Evolutionary conservation across 2,797 vertebrate species (phyloP), one percentile per base, ranked within the genome.

Genomic region (Tiaroga cobitis): DNA sequence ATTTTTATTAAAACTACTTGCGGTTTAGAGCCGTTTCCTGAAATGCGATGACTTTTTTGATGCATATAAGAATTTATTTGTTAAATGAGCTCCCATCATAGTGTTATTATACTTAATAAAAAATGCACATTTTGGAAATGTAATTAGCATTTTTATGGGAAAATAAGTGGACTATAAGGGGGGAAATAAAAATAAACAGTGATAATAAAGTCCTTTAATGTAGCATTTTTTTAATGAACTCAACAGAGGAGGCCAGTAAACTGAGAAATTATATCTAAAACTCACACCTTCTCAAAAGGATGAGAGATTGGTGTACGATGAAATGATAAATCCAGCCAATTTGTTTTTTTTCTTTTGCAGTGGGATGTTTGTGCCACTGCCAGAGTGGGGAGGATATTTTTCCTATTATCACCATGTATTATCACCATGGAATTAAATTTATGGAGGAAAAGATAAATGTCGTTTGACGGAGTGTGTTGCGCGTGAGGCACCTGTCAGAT

Each of bases 401-500:
- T 34, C 39, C 37, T n/a, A 56, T 79, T 72, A 76, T 85, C 83
- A 49, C 72, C 83, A 74, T 8, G 41, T 37, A 65, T 82, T 75
- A 83, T 65, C 70, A 32, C 34, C 59, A 34, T 82, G 29, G 74
- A 85, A 85, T 82, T 54, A 79, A 72, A 82, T 65, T 65, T 73
- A 77, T 74, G 61, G 56, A 51, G 70, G 65, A 74, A 72, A 69
- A 73, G 78, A 82, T 72, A 54, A 87, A 80, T 82, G 74, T 5
- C 43, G 26, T 82, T 81, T 65, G 76, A 85, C 63, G 43, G 56
- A 69, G 11, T 79, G 32, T 76, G 72, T 81, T 54, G 67, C 21
- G 29, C 7, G 32, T 70, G 79, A 65, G 54, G 46, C 74, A 88
- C 85, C 87, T 41, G 74, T 90, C 90, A 83, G 37, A 90, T 80